Percentiles rank a stretch among this genome's conserved stretches.
These are phyloP conservation scores for Thamnophis sirtalis DNA, from an alignment of 2,113 vertebrate species.

Conservation along the genomic window DNA sequence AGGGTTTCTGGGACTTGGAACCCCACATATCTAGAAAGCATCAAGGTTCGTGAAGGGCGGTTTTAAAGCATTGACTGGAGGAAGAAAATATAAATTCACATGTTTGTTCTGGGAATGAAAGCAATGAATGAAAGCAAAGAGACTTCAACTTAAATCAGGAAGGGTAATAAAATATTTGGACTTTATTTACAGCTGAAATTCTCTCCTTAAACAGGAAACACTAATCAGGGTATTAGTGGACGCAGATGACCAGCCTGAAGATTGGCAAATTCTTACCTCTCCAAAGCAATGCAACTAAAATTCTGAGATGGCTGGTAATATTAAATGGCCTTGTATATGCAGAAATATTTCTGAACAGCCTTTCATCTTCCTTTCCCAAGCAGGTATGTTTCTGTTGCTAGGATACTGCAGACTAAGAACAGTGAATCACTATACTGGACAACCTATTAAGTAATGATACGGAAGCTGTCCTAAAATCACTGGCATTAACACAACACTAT, in stretches of 20 bases:
- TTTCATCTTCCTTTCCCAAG: conserved; percentile 40
- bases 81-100: not conserved
- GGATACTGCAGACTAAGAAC: not conserved
- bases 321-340: conserved; percentile 48
- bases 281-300: conserved; percentile 14
- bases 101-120: not conserved
- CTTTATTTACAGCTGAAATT: not conserved
- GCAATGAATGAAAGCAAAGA: not conserved
- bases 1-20: not conserved
- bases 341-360: conserved; percentile 56
- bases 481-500: not conserved
- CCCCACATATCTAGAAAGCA: not conserved
- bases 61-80: not conserved
- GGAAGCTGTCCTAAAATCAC: not conserved
- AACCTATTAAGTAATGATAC: not conserved
- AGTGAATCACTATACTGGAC: conserved; percentile 11
- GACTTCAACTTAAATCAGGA: not conserved
- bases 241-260: not conserved
- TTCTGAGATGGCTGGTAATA: conserved; percentile 6
- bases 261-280: conserved; percentile 23
- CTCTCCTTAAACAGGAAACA: not conserved
- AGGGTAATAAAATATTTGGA: not conserved
- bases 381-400: conserved; percentile 57
- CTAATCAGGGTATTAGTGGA: not conserved
- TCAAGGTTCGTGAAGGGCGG: not conserved